Percentiles rank a stretch among this genome's conserved stretches.
These are phyloP conservation scores for Sinohyriopsis cumingii DNA, from an alignment of 2,888 invertebrate genomes.

Conservation along the genomic window DNA sequence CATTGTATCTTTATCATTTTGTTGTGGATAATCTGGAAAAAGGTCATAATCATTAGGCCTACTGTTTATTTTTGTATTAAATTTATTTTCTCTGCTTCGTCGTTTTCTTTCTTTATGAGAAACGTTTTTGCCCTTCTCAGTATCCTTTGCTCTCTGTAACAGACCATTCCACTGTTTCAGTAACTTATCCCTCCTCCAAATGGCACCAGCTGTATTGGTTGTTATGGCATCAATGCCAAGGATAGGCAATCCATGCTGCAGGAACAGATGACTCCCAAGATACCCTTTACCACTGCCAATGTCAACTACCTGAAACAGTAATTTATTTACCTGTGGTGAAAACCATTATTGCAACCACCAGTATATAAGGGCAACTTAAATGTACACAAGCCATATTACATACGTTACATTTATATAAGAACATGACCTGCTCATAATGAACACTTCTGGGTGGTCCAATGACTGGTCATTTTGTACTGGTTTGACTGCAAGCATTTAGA, in stretches of 20 bases:
- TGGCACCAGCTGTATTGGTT: slow-evolving; percentile 80
- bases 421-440: too few species aligned
- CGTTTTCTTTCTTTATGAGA: slow-evolving; percentile 66
- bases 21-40: too few species aligned
- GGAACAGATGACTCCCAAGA: slow-evolving; percentile 82
- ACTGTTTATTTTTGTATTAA: background rate
- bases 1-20: background rate
- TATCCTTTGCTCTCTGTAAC: slow-evolving; percentile 28
- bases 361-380: background rate
- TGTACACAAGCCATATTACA: background rate
- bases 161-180: slow-evolving; percentile 56
- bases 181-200: slow-evolving; percentile 64
- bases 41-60: too few species aligned
- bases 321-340: background rate
- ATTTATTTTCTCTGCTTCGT: slow-evolving; percentile 71
- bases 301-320: slow-evolving; percentile 79
- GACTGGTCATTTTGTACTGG: too few species aligned
- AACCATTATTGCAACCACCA: background rate
- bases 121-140: slow-evolving; percentile 61
- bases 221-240: slow-evolving; percentile 86
- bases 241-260: slow-evolving; percentile 82
- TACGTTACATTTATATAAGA: too few species aligned
- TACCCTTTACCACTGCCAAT: slow-evolving; percentile 94
- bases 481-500: too few species aligned
- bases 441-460: too few species aligned